Conservation (phyloP, 2,888 invertebrate species). For the Gandaritis pyraliata region DNA sequence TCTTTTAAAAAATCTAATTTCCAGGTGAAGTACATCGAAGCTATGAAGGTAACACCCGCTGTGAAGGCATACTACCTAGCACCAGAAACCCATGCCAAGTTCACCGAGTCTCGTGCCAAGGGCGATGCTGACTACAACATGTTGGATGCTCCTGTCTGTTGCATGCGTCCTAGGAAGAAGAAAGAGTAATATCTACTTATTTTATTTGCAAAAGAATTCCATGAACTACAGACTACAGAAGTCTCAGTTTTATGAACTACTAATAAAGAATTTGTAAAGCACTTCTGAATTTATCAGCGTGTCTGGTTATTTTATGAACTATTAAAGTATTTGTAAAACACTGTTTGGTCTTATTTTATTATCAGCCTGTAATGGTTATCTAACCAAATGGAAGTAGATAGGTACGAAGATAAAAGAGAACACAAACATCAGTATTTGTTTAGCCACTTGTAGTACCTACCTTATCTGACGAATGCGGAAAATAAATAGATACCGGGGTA, state of each 20-base stretch:
- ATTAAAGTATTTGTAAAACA: constrained; percentile 15
- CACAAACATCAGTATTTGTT: too few species aligned
- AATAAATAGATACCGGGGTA: too few species aligned
- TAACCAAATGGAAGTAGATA: background rate
- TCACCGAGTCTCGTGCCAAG: constrained; percentile 85
- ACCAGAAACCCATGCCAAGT: constrained; percentile 89
- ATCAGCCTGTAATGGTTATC: constrained; percentile 1
- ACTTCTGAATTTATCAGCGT: constrained; percentile 16
- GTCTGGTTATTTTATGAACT: background rate
- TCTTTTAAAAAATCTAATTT: too few species aligned
- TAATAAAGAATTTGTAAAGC: constrained; percentile 15
- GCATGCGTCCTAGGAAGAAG: constrained; percentile 80
- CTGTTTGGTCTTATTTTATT: constrained; percentile 1
- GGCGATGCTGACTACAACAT: constrained; percentile 89
- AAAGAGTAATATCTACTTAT: constrained; percentile 57
- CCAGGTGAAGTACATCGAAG: constrained; percentile 85
- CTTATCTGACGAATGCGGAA: too few species aligned
- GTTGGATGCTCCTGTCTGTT: constrained; percentile 75
- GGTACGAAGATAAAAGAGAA: too few species aligned
- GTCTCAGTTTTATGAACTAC: background rate
- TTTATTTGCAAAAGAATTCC: constrained; percentile 8
- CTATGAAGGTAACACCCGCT: constrained; percentile 88
- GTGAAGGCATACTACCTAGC: constrained; percentile 88
- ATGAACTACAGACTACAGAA: background rate
- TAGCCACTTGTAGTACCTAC: too few species aligned